These are phyloP conservation scores for Fringilla coelebs DNA, from an alignment of 2,797 vertebrate species.

Conservation along the genomic window DNA sequence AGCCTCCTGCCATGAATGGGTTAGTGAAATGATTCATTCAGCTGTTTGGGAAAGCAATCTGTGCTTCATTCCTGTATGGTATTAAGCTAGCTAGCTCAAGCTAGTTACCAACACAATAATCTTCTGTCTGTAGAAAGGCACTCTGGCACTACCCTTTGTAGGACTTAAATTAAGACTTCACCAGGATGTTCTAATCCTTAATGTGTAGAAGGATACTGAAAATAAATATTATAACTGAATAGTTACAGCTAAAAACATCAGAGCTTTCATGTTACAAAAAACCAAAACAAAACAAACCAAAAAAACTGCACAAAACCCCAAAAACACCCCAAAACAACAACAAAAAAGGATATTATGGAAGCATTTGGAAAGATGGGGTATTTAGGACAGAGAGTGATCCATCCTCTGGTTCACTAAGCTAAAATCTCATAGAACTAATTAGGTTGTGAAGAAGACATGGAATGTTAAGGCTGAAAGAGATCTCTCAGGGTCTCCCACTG, in stretches of 20 bases:
- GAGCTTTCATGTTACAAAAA: neutral
- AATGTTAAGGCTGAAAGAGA: neutral
- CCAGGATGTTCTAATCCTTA: slow-evolving; percentile 12
- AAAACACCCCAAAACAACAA: too few species aligned
- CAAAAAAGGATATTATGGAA: neutral
- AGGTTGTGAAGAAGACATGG: neutral
- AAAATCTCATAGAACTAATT: neutral
- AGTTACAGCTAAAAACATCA: neutral
- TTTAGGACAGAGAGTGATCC: neutral
- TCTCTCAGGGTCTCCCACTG: neutral
- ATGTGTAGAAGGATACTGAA: neutral
- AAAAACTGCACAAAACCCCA: too few species aligned
- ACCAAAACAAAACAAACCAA: too few species aligned
- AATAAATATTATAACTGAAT: slow-evolving; percentile 1
- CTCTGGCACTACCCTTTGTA: neutral
- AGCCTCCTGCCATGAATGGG: slow-evolving; percentile 39
- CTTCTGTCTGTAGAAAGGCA: slow-evolving; percentile 1
- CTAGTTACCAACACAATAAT: slow-evolving; percentile 18
- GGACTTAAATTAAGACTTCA: neutral
- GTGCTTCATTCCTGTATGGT: neutral
- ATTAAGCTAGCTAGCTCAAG: slow-evolving; percentile 19
- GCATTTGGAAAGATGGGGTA: neutral
- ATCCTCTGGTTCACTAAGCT: neutral
- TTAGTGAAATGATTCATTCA: slow-evolving; percentile 43
- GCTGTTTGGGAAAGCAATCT: slow-evolving; percentile 37